These are phyloP conservation scores for Chrysolina oricalcia DNA, from an alignment of 2,888 invertebrate species.

Conservation along the genomic window DNA sequence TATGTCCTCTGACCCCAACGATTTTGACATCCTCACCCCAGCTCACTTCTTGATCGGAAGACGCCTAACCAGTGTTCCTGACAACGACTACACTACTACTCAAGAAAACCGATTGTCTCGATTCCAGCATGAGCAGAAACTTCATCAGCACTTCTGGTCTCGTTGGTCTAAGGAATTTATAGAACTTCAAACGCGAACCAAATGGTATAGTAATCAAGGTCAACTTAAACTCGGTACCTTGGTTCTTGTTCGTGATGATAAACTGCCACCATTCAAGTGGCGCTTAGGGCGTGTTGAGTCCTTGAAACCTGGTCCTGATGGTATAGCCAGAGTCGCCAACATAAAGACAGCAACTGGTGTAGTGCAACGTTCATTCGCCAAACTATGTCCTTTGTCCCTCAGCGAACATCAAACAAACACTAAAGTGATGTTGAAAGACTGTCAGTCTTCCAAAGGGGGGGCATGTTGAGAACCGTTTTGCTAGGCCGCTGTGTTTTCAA, in stretches of 20 bases:
- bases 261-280: conserved; percentile 21
- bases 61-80: too few species aligned
- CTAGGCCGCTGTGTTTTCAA: too few species aligned
- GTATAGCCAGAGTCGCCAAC: conserved; percentile 23
- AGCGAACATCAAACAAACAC: background rate
- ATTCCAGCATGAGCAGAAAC: too few species aligned
- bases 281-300: conserved; percentile 25
- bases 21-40: too few species aligned
- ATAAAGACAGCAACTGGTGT: background rate
- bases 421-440: background rate
- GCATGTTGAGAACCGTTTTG: too few species aligned
- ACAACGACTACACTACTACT: conserved; percentile 33
- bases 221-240: conserved; percentile 8
- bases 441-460: too few species aligned
- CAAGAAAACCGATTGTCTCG: conserved; percentile 55
- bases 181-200: too few species aligned
- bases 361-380: conserved; percentile 2
- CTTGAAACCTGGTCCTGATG: conserved; percentile 30
- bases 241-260: conserved; percentile 32
- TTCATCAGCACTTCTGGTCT: too few species aligned
- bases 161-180: too few species aligned
- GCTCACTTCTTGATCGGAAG: too few species aligned
- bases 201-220: conserved; percentile 27
- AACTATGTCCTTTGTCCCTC: background rate
- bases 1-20: too few species aligned